These are phyloP conservation scores for Pocillopora meandrina DNA, from an alignment of 92 coral and sea anemone genomes.

Conservation along the genomic window DNA sequence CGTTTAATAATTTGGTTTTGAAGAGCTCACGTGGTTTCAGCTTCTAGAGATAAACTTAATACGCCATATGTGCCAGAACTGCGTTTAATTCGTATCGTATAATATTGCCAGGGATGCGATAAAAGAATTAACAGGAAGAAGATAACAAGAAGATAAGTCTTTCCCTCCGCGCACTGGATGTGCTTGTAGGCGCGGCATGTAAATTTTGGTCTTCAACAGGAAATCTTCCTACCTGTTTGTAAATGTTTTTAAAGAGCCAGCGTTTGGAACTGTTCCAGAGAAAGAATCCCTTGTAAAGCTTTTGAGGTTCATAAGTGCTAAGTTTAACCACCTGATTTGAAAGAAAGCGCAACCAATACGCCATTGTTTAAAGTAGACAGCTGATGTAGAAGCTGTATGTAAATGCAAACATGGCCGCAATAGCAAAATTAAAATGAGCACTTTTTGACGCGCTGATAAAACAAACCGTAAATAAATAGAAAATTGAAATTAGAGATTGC, in stretches of 20 bases:
- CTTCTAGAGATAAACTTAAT: constrained; percentile 16
- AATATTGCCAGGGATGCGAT: constrained; percentile 19
- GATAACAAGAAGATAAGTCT: constrained; percentile 35
- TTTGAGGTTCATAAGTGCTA: constrained; percentile 21
- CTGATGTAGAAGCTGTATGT: constrained; percentile 36
- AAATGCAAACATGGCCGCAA: constrained; percentile 48
- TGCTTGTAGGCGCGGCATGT: constrained; percentile 9
- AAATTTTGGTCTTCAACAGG: neutral
- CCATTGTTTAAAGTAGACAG: constrained; percentile 35
- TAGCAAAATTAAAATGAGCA: constrained; percentile 45
- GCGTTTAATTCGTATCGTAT: constrained; percentile 7
- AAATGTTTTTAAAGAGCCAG: constrained; percentile 10
- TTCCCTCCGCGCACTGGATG: neutral
- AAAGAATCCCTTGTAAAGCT: constrained; percentile 12
- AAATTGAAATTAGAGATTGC: constrained; percentile 11
- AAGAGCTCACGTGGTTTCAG: constrained; percentile 24
- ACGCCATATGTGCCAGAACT: constrained; percentile 28
- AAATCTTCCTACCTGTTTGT: neutral
- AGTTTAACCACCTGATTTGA: constrained; percentile 36
- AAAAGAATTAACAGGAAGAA: constrained; percentile 24
- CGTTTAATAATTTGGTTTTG: constrained; percentile 17
- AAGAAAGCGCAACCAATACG: constrained; percentile 20
- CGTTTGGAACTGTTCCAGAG: neutral
- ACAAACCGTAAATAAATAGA: constrained; percentile 29
- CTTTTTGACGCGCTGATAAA: constrained; percentile 37